Base-by-base conservation (phyloP, 2,888 invertebrate genomes). In the Drosophila prostipennis region DNA sequence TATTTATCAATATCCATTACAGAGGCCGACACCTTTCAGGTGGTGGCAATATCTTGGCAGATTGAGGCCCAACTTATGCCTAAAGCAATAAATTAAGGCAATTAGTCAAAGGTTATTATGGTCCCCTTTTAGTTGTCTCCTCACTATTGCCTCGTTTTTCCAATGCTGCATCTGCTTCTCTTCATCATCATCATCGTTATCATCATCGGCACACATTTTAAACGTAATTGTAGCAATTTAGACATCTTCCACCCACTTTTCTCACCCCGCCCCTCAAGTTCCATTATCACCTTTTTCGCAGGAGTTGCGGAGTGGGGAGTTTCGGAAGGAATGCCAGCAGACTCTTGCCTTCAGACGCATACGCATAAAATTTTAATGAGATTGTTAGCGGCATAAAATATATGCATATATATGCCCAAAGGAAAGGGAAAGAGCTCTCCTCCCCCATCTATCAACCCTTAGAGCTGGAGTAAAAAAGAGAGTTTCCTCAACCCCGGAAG, bases 301-400 rank as follows among this genome's bases (percentile, higher is more conserved):
- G 48, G n/a, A 13, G 6, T n/a, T 29, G 29, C 11, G 37, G 6
- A 26, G 23, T n/a, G 10, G 49, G 49, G 45, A 14, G 36, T 26
- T 48, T 6, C 42, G n/a, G 60, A 61, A 78, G 80, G 34, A 53
- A 52, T 65, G 34, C 23, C 19, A 39, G 16, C 64, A 36, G 65
- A 64, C 46, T 46, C 67, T 34, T 39, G 65, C 43, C 63, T 52
- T 23, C 45, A 64, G 65, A 65, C 46, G 80, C 88, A 77, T 72
- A 84, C 84, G 84, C 84, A 88, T 88, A 86, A 86, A 88, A 88
- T 88, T 84, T 84, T 84, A 84, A 84, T 84, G 88, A 84, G 88
- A 84, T 84, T 84, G 84, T 84, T 84, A 84, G 79, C 80, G 88
- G 79, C 80, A 82, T 79, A 83, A 84, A 86, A 80, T 84, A 77